Evolutionary conservation across 2,797 vertebrate species (phyloP).

Genomic region (Argya squamiceps): DNA sequence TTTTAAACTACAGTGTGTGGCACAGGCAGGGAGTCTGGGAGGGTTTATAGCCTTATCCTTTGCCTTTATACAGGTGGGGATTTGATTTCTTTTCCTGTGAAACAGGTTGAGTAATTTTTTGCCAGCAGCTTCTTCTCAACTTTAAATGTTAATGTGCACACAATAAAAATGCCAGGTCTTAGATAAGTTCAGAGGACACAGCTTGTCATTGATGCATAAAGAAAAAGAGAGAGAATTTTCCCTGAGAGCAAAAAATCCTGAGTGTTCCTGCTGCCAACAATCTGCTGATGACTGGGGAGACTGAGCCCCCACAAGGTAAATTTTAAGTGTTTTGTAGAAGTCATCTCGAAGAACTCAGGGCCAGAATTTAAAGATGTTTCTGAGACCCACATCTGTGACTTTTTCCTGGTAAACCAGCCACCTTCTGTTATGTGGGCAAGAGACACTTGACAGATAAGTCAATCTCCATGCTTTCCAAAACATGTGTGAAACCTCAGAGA

Average conservation of each 20-base stretch:
- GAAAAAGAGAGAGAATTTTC: neutral
- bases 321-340: neutral
- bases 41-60: neutral
- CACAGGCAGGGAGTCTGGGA: neutral
- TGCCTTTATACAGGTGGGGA: neutral
- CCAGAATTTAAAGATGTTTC: neutral
- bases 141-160: neutral
- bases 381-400: accelerated
- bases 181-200: neutral
- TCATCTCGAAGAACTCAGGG: neutral
- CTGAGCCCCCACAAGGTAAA: neutral
- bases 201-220: neutral
- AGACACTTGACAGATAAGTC: neutral
- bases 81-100: neutral
- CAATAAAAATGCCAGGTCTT: neutral
- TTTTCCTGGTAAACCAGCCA: neutral
- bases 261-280: neutral
- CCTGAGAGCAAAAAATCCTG: neutral
- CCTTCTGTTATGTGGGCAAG: neutral
- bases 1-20: neutral
- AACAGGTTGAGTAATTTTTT: neutral
- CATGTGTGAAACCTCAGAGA: neutral
- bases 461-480: neutral
- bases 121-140: neutral
- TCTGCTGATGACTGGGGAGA: neutral